Evolutionary conservation across 2,797 vertebrate genomes (phyloP).

Genomic region (Buceros bicornis): DNA sequence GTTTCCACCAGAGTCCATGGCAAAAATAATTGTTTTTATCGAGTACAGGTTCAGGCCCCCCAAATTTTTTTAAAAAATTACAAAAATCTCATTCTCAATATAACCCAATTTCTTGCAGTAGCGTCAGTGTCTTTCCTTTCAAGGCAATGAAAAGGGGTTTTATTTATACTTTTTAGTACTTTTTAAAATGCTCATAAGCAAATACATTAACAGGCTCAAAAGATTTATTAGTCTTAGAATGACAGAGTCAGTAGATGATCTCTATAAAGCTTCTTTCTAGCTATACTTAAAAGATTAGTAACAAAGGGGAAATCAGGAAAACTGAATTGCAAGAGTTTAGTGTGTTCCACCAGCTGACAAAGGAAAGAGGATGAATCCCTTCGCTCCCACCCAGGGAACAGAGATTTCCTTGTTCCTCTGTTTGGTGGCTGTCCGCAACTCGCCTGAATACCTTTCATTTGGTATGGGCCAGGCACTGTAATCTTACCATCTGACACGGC

Average conservation of each 20-base stretch:
- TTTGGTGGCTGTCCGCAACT: not conserved
- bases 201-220: not conserved
- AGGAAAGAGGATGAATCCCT: constrained; percentile 31
- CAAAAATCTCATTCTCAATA: not conserved
- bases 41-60: not conserved
- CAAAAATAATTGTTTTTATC: not conserved
- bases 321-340: constrained; percentile 36
- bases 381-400: constrained; percentile 62
- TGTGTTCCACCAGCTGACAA: constrained; percentile 19
- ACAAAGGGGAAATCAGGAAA: constrained; percentile 32
- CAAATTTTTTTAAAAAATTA: not conserved
- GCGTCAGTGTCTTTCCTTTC: not conserved
- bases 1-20: not conserved
- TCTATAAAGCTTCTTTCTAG: constrained; percentile 17
- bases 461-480: constrained; percentile 43
- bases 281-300: constrained; percentile 39
- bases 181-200: not conserved
- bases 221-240: constrained; percentile 2
- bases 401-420: constrained; percentile 53
- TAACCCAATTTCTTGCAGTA: not conserved
- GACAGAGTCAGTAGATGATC: not conserved
- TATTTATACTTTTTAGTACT: not conserved
- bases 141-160: not conserved
- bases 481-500: constrained; percentile 67
- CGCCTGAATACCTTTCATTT: constrained; percentile 43